Evolutionary conservation across 1,140 invertebrate species (phyloP).

Genomic region (Theocolax elegans): DNA sequence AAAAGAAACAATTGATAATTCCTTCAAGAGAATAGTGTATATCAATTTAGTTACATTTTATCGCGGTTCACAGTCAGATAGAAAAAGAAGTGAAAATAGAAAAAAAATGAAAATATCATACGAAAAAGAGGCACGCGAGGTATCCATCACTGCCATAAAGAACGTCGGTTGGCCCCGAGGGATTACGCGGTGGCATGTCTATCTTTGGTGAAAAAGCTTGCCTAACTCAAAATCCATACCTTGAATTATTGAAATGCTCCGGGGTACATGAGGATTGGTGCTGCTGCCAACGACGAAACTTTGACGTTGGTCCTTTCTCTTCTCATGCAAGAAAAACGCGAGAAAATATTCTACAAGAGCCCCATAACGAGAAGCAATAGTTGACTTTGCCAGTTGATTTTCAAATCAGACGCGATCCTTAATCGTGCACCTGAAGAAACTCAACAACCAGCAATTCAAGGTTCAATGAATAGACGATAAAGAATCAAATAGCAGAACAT

Average conservation of each 20-base stretch:
- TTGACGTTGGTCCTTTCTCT: constrained; percentile 41
- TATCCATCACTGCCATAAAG: constrained; percentile 45
- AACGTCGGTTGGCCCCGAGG: constrained; percentile 40
- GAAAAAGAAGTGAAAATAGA: background rate
- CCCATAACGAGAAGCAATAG: background rate
- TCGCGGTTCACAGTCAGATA: background rate
- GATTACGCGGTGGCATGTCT: constrained; percentile 45
- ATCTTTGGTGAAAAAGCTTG: constrained; percentile 47
- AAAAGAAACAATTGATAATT: background rate
- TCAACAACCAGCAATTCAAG: no score
- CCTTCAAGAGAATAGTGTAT: background rate
- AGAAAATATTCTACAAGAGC: background rate
- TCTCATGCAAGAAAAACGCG: background rate
- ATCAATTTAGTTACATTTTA: constrained; percentile 1
- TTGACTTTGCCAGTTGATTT: background rate
- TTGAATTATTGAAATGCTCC: constrained; percentile 57
- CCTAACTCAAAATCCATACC: constrained; percentile 54
- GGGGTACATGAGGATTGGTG: constrained; percentile 26
- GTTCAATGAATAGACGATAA: no score
- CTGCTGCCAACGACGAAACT: constrained; percentile 40
- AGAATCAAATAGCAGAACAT: no score
- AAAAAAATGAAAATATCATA: constrained; percentile 17
- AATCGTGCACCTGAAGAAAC: no score
- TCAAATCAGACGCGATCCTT: background rate
- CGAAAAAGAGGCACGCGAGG: constrained; percentile 34